Base-by-base conservation (phyloP, 2,888 invertebrate genomes). In the Heteromyza rotundicornis region DNA sequence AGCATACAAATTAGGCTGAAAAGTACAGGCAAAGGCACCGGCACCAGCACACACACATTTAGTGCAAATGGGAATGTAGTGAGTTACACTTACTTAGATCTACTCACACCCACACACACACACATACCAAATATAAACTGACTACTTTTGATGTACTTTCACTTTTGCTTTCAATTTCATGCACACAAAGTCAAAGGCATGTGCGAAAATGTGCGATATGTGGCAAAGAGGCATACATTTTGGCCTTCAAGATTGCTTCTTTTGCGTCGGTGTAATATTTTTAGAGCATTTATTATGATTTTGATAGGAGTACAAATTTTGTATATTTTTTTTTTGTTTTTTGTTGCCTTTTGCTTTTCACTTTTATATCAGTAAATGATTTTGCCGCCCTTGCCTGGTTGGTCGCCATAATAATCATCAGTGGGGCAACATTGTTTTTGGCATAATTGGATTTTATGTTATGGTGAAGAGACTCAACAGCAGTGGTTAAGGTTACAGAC, bases 81-180 rank as follows among this genome's bases (percentile, higher is more conserved):
- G 32, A 32, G 32, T 32, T 32, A 40, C 40, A 14, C 16, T 14
- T 3, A 40, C 40, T 40, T n/a, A 40, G 12, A 40, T 40, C 3
- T n/a, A 40, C 40, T 40, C 14, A 14, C 40, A 40, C 40, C 16
- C 10, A 40, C 8, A 14, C n/a, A n/a, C n/a, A n/a, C n/a, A n/a
- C n/a, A n/a, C n/a, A n/a, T n/a, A n/a, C n/a, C n/a, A n/a, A n/a
- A n/a, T n/a, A n/a, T n/a, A n/a, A n/a, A n/a, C n/a, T n/a, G n/a
- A n/a, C 40, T 40, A n/a, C 40, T 40, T 40, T 40, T 40, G 40
- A 40, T 40, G 40, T 40, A 40, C 40, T 40, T 40, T n/a, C 40
- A 40, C 40, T 40, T 40, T 40, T n/a, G 16, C 40, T 40, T 40
- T 3, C 16, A 7, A n/a, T 40, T 3, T 14, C n/a, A 14, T 40